These are phyloP conservation scores for Pithys albifrons DNA, from an alignment of 2,113 vertebrate species.

Conservation along the genomic window DNA sequence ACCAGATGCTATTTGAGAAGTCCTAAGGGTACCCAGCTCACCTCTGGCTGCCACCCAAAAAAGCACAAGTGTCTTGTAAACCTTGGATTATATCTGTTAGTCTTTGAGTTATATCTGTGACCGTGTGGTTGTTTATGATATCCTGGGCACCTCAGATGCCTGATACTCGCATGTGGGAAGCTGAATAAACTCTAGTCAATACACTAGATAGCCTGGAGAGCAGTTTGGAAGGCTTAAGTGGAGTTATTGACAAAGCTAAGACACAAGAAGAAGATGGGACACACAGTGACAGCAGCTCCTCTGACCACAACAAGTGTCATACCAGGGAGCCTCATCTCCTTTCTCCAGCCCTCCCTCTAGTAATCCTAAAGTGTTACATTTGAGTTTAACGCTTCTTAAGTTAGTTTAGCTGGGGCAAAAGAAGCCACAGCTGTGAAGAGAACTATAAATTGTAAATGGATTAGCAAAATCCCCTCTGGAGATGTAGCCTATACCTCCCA, in stretches of 20 bases:
- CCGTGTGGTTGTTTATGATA: background rate
- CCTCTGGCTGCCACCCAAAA: background rate
- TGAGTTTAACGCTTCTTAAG: background rate
- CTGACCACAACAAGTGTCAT: background rate
- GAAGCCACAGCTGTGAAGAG: background rate
- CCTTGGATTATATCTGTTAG: accelerated
- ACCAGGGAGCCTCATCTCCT: background rate
- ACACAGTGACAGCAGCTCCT: background rate
- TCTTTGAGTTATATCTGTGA: background rate
- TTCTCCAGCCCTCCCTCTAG: background rate
- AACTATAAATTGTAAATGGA: background rate
- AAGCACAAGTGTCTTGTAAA: accelerated
- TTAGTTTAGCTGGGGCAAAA: background rate
- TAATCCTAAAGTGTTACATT: background rate
- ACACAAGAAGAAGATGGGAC: background rate
- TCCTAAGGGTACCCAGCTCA: background rate
- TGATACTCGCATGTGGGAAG: background rate
- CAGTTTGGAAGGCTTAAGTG: background rate
- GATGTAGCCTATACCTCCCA: background rate
- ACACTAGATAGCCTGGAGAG: background rate
- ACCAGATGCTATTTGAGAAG: background rate
- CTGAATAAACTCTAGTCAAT: background rate
- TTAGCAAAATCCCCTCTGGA: background rate
- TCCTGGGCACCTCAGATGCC: background rate
- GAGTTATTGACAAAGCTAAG: background rate